phyloP scores from a whole-genome alignment of 2,888 invertebrate species.

The Hetaerina titia region DNA sequence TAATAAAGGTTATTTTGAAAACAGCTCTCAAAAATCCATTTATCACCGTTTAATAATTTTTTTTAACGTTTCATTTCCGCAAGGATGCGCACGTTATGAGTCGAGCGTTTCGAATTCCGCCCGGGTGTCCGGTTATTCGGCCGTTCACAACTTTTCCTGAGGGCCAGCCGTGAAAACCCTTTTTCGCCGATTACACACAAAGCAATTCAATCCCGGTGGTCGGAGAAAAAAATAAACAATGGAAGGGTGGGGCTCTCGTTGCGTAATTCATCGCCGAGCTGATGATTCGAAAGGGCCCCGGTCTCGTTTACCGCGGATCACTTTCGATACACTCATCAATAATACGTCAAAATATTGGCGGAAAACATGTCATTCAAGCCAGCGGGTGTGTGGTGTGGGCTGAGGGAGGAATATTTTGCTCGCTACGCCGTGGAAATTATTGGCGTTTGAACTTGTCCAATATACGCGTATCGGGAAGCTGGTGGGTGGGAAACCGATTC shows the following conservation, averaged over 20 bases:
- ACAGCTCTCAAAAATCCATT: too few species aligned
- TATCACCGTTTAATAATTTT: too few species aligned
- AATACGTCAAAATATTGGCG: not conserved
- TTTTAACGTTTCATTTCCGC: not conserved
- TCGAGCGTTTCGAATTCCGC: not conserved
- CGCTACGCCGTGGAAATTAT: constrained; percentile 12
- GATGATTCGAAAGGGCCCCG: not conserved
- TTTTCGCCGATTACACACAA: not conserved
- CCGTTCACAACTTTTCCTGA: not conserved
- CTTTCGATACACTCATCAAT: not conserved
- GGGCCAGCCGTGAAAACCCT: not conserved
- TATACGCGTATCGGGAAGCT: not conserved
- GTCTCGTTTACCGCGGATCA: not conserved
- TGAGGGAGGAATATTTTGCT: not conserved
- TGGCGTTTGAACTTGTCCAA: constrained; percentile 21
- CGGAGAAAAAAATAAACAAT: not conserved
- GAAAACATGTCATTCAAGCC: not conserved
- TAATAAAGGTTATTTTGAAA: too few species aligned
- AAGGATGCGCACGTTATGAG: not conserved
- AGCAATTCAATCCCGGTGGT: not conserved
- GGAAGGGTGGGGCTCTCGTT: not conserved
- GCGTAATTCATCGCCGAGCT: constrained; percentile 1
- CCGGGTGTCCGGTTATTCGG: not conserved
- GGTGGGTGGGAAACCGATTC: not conserved
- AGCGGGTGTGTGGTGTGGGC: not conserved